Evolutionary conservation across 2,113 vertebrate genomes (phyloP).

Genomic region (Cyanoliseus patagonus): DNA sequence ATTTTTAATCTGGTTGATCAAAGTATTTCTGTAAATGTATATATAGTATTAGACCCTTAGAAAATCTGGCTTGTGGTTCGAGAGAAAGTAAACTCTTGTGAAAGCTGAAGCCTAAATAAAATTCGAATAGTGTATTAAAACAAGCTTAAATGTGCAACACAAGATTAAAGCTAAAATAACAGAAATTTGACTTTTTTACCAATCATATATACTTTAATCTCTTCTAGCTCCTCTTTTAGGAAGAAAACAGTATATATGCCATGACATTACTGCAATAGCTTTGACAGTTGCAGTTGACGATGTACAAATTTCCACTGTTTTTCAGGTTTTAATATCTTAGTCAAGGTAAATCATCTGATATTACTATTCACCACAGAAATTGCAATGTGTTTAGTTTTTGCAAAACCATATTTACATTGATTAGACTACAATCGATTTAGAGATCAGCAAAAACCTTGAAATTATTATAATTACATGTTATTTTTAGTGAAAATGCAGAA

Average conservation of each 20-base stretch:
- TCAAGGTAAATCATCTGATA: constrained; percentile 32
- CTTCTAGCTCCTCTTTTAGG: constrained; percentile 2
- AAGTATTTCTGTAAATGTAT: neutral
- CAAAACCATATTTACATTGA: constrained; percentile 38
- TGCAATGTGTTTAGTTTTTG: constrained; percentile 16
- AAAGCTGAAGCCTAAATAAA: neutral
- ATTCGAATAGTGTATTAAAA: neutral
- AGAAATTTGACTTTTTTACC: constrained; percentile 37
- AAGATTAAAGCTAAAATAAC: constrained; percentile 6
- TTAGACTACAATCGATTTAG: constrained; percentile 9
- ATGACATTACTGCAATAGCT: constrained; percentile 1
- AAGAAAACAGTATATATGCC: neutral
- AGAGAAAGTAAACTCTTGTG: neutral
- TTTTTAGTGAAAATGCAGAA: constrained; percentile 44
- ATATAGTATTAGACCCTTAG: neutral
- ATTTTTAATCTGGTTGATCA: neutral
- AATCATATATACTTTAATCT: constrained; percentile 23
- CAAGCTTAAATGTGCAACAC: neutral
- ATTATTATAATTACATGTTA: constrained; percentile 33
- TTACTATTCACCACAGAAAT: constrained; percentile 36
- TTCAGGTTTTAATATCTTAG: constrained; percentile 37
- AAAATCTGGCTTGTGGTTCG: neutral
- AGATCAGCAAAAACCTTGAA: constrained; percentile 33
- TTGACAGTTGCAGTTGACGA: constrained; percentile 24
- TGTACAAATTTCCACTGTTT: constrained; percentile 32